These are phyloP conservation scores for Chironomus tepperi DNA, from an alignment of 1,140 invertebrate genomes.

Conservation along the genomic window DNA sequence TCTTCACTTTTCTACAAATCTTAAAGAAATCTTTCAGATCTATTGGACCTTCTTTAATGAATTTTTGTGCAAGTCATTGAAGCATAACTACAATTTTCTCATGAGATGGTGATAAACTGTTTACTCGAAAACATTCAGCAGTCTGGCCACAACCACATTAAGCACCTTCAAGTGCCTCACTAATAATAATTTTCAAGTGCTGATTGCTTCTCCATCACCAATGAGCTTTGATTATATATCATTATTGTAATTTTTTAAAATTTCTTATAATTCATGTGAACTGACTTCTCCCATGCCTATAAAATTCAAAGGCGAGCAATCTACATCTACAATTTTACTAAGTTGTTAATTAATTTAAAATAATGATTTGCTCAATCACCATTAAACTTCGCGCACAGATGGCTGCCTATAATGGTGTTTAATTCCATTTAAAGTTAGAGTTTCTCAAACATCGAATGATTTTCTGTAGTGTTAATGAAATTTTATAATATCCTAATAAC, in stretches of 20 bases:
- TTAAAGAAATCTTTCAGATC: no score
- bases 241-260: not conserved
- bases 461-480: no score
- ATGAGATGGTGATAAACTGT: constrained; percentile 6
- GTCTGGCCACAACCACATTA: not conserved
- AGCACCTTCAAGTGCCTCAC: not conserved
- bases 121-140: not conserved
- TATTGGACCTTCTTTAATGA: not conserved
- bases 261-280: not conserved
- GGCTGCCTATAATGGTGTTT: not conserved
- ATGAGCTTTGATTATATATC: constrained; percentile 13
- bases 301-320: no score
- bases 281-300: no score
- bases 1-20: no score
- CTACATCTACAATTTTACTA: not conserved
- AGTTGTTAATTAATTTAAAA: constrained; percentile 24
- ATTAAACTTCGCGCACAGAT: not conserved
- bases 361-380: constrained; percentile 12
- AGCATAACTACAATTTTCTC: constrained; percentile 1
- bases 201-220: not conserved
- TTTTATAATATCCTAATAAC: no score
- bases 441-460: no score
- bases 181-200: not conserved
- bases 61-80: constrained; percentile 21
- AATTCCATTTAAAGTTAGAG: no score